Evolutionary conservation across 2,888 invertebrate genomes (phyloP), one percentile per base, ranked within the genome.

Genomic region (Drosophila longiperda): DNA sequence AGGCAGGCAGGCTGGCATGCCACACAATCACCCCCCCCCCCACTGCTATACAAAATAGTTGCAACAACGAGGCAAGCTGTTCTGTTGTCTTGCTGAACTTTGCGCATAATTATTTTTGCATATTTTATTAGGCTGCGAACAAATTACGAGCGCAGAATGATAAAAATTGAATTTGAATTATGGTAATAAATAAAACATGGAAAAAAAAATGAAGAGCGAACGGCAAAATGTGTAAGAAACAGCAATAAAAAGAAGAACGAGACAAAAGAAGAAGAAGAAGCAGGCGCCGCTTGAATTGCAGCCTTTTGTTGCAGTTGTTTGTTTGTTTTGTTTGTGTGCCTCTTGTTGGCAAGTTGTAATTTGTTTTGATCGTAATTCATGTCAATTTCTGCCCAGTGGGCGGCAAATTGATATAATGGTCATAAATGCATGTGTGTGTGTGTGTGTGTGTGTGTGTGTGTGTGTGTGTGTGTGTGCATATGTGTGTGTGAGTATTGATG

Each of bases 91-190:
- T 72, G 73, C 73, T 86, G 89, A 83, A 86, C 83, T 90, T 86
- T 78, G 83, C 89, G 90, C 89, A 86, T 86, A 86, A 86, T 90
- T 86, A 90, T 86, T 86, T 90, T 78, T 88, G 89, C 90, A 86
- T 90, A 88, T 88, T 88, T 86, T 74, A 85, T 70, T 49, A 77
- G 80, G 32, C 53, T 38, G 66, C 26, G 12, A n/a, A 45, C 63
- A 50, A 81, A 82, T 86, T 86, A 66, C 72, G 75, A 79, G 66
- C 74, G 63, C 29, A 58, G 69, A 85, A 78, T 88, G 78, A 88
- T 90, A 88, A 88, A 85, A 88, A 86, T 76, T 83, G 75, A 75
- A 75, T 88, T 83, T 86, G 81, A 86, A 90, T 86, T 86, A 83
- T 76, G 90, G 89, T 89, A 83, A 83, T 84, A 84, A 87, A 84